phyloP scores from a whole-genome alignment of 2,888 invertebrate species.

The Pachliopta kotzebuea region DNA sequence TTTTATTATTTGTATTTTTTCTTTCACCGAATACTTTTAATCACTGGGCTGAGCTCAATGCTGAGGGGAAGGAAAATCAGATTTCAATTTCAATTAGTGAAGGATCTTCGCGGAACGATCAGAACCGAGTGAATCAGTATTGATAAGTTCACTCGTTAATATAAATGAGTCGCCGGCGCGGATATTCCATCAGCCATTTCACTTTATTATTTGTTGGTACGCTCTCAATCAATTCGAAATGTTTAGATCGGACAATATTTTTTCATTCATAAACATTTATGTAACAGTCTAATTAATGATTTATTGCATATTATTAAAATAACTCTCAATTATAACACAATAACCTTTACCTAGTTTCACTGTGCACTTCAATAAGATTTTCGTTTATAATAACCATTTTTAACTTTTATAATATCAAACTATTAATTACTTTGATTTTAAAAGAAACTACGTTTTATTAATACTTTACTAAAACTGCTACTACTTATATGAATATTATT shows the following conservation, averaged over 20 bases:
- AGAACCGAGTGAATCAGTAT: slow-evolving; percentile 70
- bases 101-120: slow-evolving; percentile 71
- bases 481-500: too few relatives aligned
- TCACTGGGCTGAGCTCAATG: slow-evolving; percentile 63
- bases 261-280: neutral
- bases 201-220: slow-evolving; percentile 19
- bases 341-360: too few relatives aligned
- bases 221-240: neutral
- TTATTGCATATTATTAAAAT: too few relatives aligned
- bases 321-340: too few relatives aligned
- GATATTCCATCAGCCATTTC: slow-evolving; percentile 20
- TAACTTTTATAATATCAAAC: neutral
- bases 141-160: slow-evolving; percentile 74
- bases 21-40: slow-evolving; percentile 76
- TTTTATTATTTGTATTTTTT: slow-evolving; percentile 81
- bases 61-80: slow-evolving; percentile 71
- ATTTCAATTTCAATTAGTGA: slow-evolving; percentile 80
- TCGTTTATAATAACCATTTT: neutral
- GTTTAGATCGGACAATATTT: neutral
- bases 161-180: slow-evolving; percentile 63
- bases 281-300: too few relatives aligned
- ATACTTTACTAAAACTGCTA: too few relatives aligned
- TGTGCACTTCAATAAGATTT: neutral
- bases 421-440: too few relatives aligned
- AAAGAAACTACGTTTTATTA: too few relatives aligned